Percentiles rank a stretch among this genome's conserved stretches.
Evolutionary conservation across 92 coral and sea anemone genomes (phyloP).

Genomic region (Bergia sp.): DNA sequence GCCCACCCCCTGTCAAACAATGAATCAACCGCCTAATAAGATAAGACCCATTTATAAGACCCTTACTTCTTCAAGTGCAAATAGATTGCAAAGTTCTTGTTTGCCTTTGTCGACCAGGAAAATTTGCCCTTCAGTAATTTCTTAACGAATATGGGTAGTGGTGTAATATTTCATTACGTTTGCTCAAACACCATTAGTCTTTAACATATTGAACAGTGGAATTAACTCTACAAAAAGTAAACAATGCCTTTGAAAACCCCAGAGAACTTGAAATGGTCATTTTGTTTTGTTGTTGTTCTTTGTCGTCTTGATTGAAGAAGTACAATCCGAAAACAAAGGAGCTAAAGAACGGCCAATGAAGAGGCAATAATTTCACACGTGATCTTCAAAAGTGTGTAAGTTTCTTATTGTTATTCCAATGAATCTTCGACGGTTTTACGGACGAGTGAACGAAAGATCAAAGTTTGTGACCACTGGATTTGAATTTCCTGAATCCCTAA

Average conservation of each 20-base stretch:
- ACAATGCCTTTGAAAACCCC: conserved; percentile 13
- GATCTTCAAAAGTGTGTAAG: conserved; percentile 6
- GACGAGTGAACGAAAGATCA: conserved; percentile 36
- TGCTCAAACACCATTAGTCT: background rate
- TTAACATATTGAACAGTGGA: background rate
- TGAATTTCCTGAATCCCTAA: conserved; percentile 12
- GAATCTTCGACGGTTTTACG: conserved; percentile 28
- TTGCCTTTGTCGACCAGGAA: background rate
- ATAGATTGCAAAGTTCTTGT: background rate
- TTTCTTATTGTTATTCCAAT: conserved; percentile 42
- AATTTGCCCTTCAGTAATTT: background rate
- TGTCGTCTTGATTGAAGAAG: background rate
- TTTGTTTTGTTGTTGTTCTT: conserved; percentile 18
- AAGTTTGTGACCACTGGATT: conserved; percentile 19
- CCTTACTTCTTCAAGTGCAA: conserved; percentile 13
- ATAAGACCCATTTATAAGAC: background rate
- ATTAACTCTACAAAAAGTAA: conserved; percentile 11
- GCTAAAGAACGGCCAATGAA: conserved; percentile 5
- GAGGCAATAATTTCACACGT: conserved; percentile 4
- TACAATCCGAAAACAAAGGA: conserved; percentile 9
- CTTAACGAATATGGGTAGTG: background rate
- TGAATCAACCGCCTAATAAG: conserved; percentile 26
- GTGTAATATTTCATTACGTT: conserved; percentile 6
- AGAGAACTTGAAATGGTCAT: conserved; percentile 11
- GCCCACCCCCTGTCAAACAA: conserved; percentile 14